Base-by-base conservation (phyloP, 2,888 invertebrate genomes). In the Monopis laevigella region DNA sequence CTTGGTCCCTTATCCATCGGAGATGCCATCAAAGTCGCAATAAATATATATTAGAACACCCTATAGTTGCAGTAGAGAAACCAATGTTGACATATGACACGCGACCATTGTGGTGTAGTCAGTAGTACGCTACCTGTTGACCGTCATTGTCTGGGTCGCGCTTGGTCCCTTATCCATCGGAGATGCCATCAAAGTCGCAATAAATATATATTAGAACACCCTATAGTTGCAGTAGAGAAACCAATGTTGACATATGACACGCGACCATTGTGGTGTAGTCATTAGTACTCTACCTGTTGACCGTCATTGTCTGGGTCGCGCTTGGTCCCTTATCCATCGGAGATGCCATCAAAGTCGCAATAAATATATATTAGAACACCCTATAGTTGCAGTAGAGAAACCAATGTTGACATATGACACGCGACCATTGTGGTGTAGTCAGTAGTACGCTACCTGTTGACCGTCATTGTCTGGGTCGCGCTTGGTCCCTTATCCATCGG, bases 21-120 rank as follows among this genome's bases (percentile, higher is more conserved):
- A 36, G 36, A 36, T 3, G 32, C 18, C 19, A 21, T 21, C 36
- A n/a, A n/a, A n/a, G n/a, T n/a, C n/a, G n/a, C n/a, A n/a, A n/a
- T n/a, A n/a, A n/a, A n/a, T n/a, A n/a, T n/a, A n/a, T n/a, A n/a
- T n/a, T n/a, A n/a, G n/a, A n/a, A n/a, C n/a, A n/a, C n/a, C n/a
- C n/a, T n/a, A n/a, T n/a, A n/a, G n/a, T n/a, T n/a, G n/a, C n/a
- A n/a, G 6, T 7, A 32, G 36, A 21, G 13, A 21, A 36, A 21
- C 34, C 36, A 13, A 36, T 36, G 36, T 36, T 36, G 36, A 36
- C 36, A 36, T 21, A 36, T 36, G 36, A 36, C 36, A 36, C 36
- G 36, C 4, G 21, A 21, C 36, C 21, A 36, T 21, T 36, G 36
- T 36, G 21, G 19, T 36, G 36, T 32, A 14, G 13, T n/a, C n/a